Conservation (phyloP, 2,888 invertebrate species). For the Dynastes grantii region DNA sequence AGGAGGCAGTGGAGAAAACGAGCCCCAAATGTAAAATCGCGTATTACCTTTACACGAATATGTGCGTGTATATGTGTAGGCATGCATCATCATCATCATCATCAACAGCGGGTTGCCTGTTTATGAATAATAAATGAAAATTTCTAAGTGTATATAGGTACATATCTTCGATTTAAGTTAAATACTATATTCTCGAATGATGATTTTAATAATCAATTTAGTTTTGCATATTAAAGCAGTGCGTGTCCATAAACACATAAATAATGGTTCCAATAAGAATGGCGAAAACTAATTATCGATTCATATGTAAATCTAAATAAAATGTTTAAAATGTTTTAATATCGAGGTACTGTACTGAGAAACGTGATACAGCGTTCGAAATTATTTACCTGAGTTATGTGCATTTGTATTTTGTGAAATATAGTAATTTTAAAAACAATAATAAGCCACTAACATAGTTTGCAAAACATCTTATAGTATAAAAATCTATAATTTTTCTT, state of each 20-base stretch:
- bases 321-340: no score
- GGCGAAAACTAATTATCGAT: background rate
- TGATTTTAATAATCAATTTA: slow-evolving; percentile 44
- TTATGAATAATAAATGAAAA: slow-evolving; percentile 46
- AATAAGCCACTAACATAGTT: no score
- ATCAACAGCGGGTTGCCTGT: slow-evolving; percentile 37
- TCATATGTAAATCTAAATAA: no score
- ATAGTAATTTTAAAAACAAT: no score
- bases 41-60: slow-evolving; percentile 8
- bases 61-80: background rate
- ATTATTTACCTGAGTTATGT: no score
- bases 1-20: slow-evolving; percentile 24
- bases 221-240: slow-evolving; percentile 30
- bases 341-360: no score
- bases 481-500: no score
- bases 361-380: no score
- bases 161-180: slow-evolving; percentile 24
- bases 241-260: slow-evolving; percentile 3
- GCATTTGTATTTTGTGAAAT: no score
- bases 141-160: slow-evolving; percentile 23
- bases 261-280: slow-evolving; percentile 7
- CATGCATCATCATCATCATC: slow-evolving; percentile 39
- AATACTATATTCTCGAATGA: slow-evolving; percentile 31
- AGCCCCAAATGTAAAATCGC: slow-evolving; percentile 37
- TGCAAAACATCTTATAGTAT: no score